Evolutionary conservation across 2,888 invertebrate genomes (phyloP).

Genomic region (Ganaspis brasiliensis): DNA sequence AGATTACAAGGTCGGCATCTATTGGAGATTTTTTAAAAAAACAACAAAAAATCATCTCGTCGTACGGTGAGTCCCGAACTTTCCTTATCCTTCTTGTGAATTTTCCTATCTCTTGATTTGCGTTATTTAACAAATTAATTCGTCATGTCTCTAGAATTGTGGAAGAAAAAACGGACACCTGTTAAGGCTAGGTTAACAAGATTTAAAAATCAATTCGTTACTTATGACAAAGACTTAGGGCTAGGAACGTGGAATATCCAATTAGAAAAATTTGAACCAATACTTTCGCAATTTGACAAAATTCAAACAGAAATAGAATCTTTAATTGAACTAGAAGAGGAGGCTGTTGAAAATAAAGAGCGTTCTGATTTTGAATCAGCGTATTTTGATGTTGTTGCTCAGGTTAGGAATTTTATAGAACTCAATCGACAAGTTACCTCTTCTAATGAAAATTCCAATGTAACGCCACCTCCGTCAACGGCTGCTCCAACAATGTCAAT

Average conservation of each 20-base stretch:
- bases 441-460: background rate
- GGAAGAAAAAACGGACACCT: background rate
- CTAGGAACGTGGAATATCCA: background rate
- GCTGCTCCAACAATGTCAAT: background rate
- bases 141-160: background rate
- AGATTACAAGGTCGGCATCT: no score
- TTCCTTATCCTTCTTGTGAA: background rate
- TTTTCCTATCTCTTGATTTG: background rate
- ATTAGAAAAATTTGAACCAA: background rate
- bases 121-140: no score
- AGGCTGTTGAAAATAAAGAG: background rate
- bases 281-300: background rate
- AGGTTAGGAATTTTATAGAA: no score
- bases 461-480: no score
- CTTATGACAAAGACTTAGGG: background rate
- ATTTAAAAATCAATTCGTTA: background rate
- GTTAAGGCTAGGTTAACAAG: background rate
- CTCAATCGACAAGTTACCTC: no score
- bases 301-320: conserved; percentile 10
- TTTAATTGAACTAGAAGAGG: background rate
- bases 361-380: background rate
- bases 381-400: background rate
- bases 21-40: no score
- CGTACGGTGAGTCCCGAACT: conserved; percentile 19
- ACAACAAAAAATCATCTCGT: no score